Conservation (phyloP, 2,113 vertebrate genomes). For the Alligator sinensis region DNA sequence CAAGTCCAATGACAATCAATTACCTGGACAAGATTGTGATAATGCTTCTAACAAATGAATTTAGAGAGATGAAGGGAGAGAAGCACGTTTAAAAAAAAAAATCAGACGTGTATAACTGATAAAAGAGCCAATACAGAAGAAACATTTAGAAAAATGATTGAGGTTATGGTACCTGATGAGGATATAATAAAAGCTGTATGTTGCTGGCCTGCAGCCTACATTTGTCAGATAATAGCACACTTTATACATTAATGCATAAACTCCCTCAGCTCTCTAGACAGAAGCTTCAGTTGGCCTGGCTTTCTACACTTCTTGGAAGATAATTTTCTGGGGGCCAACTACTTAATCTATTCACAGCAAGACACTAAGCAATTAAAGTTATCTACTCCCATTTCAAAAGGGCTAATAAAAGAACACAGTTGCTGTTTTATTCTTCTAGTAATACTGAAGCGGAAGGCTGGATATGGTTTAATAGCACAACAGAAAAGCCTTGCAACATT, state of each 20-base stretch:
- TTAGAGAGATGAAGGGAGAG: fast-evolving
- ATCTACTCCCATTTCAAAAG: not conserved
- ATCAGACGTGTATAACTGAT: not conserved
- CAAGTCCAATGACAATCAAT: not conserved
- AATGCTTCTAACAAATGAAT: not conserved
- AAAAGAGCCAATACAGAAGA: not conserved
- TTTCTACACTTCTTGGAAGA: not conserved
- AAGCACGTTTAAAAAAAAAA: not conserved
- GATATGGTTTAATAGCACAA: not conserved
- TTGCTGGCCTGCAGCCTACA: not conserved
- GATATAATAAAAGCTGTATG: conserved; percentile 4
- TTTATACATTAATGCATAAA: not conserved
- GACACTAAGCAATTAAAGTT: not conserved
- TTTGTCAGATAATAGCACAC: not conserved
- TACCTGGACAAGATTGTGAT: not conserved
- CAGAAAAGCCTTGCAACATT: not conserved
- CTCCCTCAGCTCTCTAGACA: not conserved
- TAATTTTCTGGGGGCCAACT: not conserved
- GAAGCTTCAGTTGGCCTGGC: not conserved
- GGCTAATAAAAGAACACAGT: not conserved
- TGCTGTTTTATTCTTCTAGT: not conserved
- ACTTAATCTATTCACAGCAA: not conserved
- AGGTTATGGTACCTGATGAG: not conserved
- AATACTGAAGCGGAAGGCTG: not conserved
- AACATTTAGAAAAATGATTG: not conserved